Base-by-base conservation (phyloP, 2,888 invertebrate genomes). In the Camptogramma bilineatum region DNA sequence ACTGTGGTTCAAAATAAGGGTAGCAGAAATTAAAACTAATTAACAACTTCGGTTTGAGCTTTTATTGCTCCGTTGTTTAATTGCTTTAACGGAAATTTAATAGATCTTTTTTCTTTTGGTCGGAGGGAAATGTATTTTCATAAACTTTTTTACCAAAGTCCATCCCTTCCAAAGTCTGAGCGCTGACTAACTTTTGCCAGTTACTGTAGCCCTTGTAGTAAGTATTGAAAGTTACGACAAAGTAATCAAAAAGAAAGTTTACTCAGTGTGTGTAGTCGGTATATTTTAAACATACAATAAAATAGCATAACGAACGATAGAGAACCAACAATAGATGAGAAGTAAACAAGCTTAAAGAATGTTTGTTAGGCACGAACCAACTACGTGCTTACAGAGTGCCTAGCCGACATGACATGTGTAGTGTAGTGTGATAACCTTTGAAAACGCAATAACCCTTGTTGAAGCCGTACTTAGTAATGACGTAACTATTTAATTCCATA, bases 401-500 rank as follows among this genome's bases (percentile, higher is more conserved):
- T 31, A 4, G 13, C 28, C 16, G 42, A 3, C 39, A 24, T 52
- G 61, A 4, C 39, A 28, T 59, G 59, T 55, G 55, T 42, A 60
- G n/a, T n/a, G n/a, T n/a, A 59, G 54, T 55, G 52, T 56, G 52
- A 55, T 60, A 64, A 66, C 57, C 62, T 62, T 54, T 60, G 44
- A 52, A 52, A 52, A 66, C 56, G 55, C 60, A 63, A 52, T 62
- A 68, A 52, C 58, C 55, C 52, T 52, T 21, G 47, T 52, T 34
- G 57, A 57, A 54, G 57, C 50, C 51, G 47, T 55, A 58, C 59
- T 34, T 50, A 54, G 34, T 42, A 39, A 64, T 64, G 68, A 66
- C 66, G 66, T 66, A 66, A 62, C 62, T 34, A 51, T 66, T 64
- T 62, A 68, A 64, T 62, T 62, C 62, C 46, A 46, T 21, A 51